Evolutionary conservation across 2,888 invertebrate species (phyloP).

Genomic region (Oscheius sp.): DNA sequence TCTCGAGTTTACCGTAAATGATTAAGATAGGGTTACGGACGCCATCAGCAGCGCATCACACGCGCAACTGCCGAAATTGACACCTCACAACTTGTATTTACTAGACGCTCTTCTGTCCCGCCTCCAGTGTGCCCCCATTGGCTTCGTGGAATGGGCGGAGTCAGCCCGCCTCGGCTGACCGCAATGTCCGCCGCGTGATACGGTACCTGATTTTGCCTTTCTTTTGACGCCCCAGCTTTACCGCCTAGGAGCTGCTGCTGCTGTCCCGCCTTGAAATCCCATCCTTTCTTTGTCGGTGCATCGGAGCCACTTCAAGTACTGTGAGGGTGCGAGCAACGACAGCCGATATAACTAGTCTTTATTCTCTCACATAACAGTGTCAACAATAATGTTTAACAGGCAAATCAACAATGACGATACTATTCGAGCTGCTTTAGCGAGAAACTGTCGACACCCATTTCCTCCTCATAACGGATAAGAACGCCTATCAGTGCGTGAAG

Average conservation of each 20-base stretch:
- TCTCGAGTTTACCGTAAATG: background rate
- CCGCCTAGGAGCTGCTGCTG: slow-evolving; percentile 5
- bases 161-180: slow-evolving; percentile 29
- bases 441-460: slow-evolving; percentile 58
- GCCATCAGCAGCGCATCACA: slow-evolving; percentile 35
- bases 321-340: slow-evolving; percentile 32
- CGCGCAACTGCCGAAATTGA: slow-evolving; percentile 56
- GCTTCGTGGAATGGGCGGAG: slow-evolving; percentile 41
- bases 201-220: slow-evolving; percentile 22
- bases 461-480: slow-evolving; percentile 67
- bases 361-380: slow-evolving; percentile 43
- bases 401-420: slow-evolving; percentile 32
- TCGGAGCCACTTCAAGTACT: slow-evolving; percentile 34
- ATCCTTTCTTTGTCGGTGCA: slow-evolving; percentile 29
- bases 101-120: slow-evolving; percentile 18
- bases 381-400: slow-evolving; percentile 34
- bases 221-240: background rate
- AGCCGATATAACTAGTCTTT: slow-evolving; percentile 37
- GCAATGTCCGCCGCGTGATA: slow-evolving; percentile 26
- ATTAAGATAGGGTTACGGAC: background rate
- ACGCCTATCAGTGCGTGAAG: slow-evolving; percentile 68
- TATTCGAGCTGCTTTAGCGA: slow-evolving; percentile 54
- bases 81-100: slow-evolving; percentile 57
- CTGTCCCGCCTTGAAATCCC: slow-evolving; percentile 6
- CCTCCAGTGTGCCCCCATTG: slow-evolving; percentile 7